Base-by-base conservation (phyloP, 2,888 invertebrate genomes). In the Drosophila kanekoi region DNA sequence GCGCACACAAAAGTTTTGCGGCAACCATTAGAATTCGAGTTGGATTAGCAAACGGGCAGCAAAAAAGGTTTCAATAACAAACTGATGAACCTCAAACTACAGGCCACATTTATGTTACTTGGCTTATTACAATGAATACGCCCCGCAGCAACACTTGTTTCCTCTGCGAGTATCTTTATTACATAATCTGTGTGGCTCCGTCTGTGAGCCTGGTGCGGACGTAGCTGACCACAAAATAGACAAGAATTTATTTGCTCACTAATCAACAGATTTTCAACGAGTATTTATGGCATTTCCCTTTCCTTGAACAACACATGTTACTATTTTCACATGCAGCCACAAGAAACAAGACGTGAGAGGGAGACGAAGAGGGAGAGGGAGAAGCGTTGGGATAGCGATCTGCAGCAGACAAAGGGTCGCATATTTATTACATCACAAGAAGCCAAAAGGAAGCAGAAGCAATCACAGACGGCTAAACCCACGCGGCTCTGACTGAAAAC, bases 381-480 rank as follows among this genome's bases (percentile, higher is more conserved):
- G 45, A 10, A 14, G 28, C 28, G 28, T 28, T 28, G 28, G 62
- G 63, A 63, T 63, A 64, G 69, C 49, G 73, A 71, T 65, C 69
- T 45, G 65, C 44, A 44, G 71, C 67, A 59, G 61, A 73, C 64
- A 72, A 80, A 79, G 81, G 74, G 59, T 71, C 68, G 82, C 70
- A 77, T 87, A 89, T 85, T 85, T 85, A 85, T 85, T 85, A 85
- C 85, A 85, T 85, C 85, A 85, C 77, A 72, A 66, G 72, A 54
- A 67, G 62, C 43, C 52, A 72, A 53, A 66, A 60, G 79, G 81
- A 77, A 83, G 73, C 66, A 67, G 58, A 70, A 69, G 72, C 71
- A 76, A 72, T 64, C 75, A 64, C 67, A 78, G 60, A 60, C 66
- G 35, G 45, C 58, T 23, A 49, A 66, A 64, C 66, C 45, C 58